Conservation (phyloP, 2,113 vertebrate genomes). For the Anguilla japonica region DNA sequence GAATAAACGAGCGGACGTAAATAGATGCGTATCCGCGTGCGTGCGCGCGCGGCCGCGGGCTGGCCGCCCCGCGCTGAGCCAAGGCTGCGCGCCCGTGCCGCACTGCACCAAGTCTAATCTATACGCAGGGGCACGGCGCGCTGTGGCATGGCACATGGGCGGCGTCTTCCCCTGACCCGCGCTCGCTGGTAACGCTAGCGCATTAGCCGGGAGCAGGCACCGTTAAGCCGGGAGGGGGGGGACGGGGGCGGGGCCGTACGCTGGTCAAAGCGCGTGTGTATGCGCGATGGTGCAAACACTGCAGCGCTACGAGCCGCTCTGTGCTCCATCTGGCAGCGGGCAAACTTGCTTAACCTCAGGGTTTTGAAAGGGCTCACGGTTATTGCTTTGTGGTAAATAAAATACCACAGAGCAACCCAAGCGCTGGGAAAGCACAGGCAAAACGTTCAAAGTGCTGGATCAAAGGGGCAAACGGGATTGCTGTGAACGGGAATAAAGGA, state of each 20-base stretch:
- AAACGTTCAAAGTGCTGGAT: neutral
- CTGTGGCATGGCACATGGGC: neutral
- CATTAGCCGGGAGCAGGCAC: neutral
- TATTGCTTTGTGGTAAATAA: neutral
- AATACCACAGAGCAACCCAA: neutral
- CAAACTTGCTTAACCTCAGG: neutral
- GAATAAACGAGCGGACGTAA: neutral
- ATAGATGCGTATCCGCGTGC: neutral
- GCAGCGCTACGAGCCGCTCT: neutral
- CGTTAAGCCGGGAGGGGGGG: neutral
- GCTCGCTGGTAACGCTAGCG: neutral
- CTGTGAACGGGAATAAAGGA: neutral
- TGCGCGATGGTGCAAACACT: neutral
- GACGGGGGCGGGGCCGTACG: neutral
- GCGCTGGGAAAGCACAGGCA: neutral
- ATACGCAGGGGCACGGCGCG: neutral
- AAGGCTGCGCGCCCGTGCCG: neutral
- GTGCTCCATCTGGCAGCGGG: neutral
- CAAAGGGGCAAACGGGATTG: neutral
- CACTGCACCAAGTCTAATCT: neutral
- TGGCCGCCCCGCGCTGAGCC: neutral
- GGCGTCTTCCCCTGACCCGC: neutral
- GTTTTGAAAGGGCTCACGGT: neutral
- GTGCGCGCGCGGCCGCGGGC: neutral
- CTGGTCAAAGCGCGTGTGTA: neutral